phyloP scores from a whole-genome alignment of 2,113 vertebrate species.

The Aviceda subcristata region DNA sequence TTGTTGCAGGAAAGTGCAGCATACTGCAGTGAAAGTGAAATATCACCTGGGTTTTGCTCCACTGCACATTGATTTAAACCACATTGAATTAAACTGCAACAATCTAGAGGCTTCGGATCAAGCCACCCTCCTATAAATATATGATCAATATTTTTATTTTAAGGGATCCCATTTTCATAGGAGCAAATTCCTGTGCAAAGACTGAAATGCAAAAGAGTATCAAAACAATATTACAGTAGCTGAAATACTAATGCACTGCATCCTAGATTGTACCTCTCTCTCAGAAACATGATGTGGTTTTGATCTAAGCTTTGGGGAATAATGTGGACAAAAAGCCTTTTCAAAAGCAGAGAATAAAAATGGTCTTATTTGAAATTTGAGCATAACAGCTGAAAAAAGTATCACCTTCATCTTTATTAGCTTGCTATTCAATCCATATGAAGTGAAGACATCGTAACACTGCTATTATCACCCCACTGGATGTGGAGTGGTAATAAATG shows the following conservation, averaged over 20 bases:
- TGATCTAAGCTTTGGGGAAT: conserved; percentile 23
- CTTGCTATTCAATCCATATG: conserved; percentile 17
- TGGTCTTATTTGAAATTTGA: conserved; percentile 34
- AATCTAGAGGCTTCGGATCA: neutral
- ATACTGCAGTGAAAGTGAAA: neutral
- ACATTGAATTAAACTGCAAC: neutral
- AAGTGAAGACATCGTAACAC: conserved; percentile 20
- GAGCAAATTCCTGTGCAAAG: neutral
- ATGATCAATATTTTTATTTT: neutral
- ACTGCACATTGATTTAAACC: neutral
- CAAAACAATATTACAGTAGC: neutral
- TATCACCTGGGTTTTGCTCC: neutral
- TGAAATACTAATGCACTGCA: neutral
- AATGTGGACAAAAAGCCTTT: conserved; percentile 25
- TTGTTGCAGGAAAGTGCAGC: neutral
- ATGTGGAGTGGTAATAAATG: neutral
- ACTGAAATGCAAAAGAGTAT: neutral
- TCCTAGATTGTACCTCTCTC: neutral
- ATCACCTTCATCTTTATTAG: conserved; percentile 13
- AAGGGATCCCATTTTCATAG: neutral
- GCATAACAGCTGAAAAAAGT: conserved; percentile 28
- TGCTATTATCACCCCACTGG: conserved; percentile 12
- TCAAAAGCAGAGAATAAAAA: conserved; percentile 44
- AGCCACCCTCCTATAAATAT: neutral
- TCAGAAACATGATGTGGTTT: neutral